Evolutionary conservation across 2,888 invertebrate species (phyloP).

Genomic region (Sphaerophoria rueppellii): DNA sequence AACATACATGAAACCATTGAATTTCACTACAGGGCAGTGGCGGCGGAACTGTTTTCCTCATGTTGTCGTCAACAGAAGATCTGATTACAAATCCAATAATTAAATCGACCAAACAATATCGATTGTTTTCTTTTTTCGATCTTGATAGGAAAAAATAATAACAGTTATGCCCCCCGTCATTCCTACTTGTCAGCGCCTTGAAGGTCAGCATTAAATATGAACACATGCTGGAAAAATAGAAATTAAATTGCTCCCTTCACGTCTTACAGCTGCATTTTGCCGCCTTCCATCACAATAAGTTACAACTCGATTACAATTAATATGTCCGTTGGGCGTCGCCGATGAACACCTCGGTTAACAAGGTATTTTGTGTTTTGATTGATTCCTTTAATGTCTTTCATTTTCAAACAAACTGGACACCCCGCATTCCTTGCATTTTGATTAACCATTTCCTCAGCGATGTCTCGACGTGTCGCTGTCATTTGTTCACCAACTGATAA

Average conservation of each 20-base stretch:
- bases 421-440: conserved; percentile 57
- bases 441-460: conserved; percentile 69
- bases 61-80: conserved; percentile 14
- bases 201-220: conserved; percentile 11
- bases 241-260: conserved; percentile 7
- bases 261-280: conserved; percentile 14
- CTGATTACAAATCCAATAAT: background rate
- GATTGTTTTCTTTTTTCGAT: conserved; percentile 57
- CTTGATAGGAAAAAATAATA: conserved; percentile 44
- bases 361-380: conserved; percentile 45
- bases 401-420: conserved; percentile 36
- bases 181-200: background rate
- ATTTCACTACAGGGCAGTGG: conserved; percentile 23
- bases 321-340: too few species aligned
- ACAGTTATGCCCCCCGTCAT: background rate
- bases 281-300: conserved; percentile 12
- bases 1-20: too few species aligned
- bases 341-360: background rate
- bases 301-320: too few species aligned
- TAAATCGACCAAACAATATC: conserved; percentile 60
- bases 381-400: conserved; percentile 32
- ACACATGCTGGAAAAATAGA: background rate
- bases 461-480: conserved; percentile 53
- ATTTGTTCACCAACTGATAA: conserved; percentile 54
- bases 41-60: conserved; percentile 32